phyloP scores from a whole-genome alignment of 2,113 vertebrate genomes.

The Nibea albiflora region DNA sequence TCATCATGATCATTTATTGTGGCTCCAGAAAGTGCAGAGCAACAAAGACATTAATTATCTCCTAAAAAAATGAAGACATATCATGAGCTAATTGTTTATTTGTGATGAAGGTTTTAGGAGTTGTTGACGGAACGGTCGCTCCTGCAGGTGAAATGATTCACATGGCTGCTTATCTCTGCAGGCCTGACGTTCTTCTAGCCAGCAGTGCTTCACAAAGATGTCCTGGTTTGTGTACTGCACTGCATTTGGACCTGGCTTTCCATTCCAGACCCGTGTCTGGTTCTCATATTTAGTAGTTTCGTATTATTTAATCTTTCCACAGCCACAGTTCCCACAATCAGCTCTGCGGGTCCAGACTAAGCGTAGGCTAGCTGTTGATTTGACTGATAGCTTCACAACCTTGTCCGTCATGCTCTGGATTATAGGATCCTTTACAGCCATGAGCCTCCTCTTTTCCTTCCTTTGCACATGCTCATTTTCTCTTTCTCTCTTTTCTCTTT shows the following conservation, averaged over 20 bases:
- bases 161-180: conserved; percentile 5
- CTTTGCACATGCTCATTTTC: conserved; percentile 18
- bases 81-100: conserved; percentile 30
- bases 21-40: not conserved
- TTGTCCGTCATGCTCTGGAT: conserved; percentile 33
- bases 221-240: conserved; percentile 11
- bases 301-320: conserved; percentile 51
- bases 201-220: conserved; percentile 20
- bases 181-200: not conserved
- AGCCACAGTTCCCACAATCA: conserved; percentile 40
- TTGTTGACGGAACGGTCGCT: not conserved
- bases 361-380: conserved; percentile 49
- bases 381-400: conserved; percentile 37
- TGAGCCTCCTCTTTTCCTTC: conserved; percentile 27
- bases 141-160: conserved; percentile 6
- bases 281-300: conserved; percentile 52
- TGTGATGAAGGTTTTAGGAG: not conserved
- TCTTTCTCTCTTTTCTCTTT: conserved; percentile 3
- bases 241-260: conserved; percentile 9
- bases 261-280: conserved; percentile 43
- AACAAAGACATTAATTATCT: conserved; percentile 4
- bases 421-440: conserved; percentile 22
- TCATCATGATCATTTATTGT: conserved; percentile 15
- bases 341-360: conserved; percentile 21
- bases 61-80: not conserved